These are phyloP conservation scores for Aphelenchoides besseyi DNA, from an alignment of 1,140 invertebrate genomes.

Conservation along the genomic window DNA sequence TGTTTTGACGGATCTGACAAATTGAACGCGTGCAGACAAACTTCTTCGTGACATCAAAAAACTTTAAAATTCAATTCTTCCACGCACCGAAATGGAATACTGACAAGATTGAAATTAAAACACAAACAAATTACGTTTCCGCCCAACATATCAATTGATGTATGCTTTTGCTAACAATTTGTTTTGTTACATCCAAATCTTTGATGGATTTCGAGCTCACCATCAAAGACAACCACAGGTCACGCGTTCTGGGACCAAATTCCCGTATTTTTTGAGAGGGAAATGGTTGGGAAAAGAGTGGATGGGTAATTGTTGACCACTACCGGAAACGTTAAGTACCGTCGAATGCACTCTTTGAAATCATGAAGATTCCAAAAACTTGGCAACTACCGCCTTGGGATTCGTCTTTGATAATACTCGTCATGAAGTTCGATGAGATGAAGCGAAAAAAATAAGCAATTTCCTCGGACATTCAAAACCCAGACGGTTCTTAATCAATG, in stretches of 20 bases:
- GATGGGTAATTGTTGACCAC: neutral
- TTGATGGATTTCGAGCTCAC: constrained; percentile 10
- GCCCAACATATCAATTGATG: too few species aligned
- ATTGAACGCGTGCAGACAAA: too few species aligned
- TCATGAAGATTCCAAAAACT: neutral
- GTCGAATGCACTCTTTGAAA: constrained; percentile 3
- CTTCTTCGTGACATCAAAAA: too few species aligned
- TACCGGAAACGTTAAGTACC: neutral
- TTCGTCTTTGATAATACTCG: neutral
- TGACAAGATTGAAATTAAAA: too few species aligned
- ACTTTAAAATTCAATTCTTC: too few species aligned
- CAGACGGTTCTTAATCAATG: neutral
- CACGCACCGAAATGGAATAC: too few species aligned
- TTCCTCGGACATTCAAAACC: neutral
- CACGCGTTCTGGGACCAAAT: neutral
- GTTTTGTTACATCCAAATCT: too few species aligned
- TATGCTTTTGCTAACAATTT: too few species aligned
- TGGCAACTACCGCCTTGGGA: neutral
- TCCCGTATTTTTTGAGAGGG: neutral
- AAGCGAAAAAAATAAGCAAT: neutral
- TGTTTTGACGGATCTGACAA: too few species aligned
- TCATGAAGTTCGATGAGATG: neutral
- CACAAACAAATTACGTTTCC: too few species aligned
- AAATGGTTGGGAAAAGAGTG: neutral
- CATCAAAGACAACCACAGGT: neutral